Evolutionary conservation across 37 sponge, comb jelly and placozoan genomes (phyloP), one percentile per base, ranked within the genome.

Genomic region (Eunapius fragilis): DNA sequence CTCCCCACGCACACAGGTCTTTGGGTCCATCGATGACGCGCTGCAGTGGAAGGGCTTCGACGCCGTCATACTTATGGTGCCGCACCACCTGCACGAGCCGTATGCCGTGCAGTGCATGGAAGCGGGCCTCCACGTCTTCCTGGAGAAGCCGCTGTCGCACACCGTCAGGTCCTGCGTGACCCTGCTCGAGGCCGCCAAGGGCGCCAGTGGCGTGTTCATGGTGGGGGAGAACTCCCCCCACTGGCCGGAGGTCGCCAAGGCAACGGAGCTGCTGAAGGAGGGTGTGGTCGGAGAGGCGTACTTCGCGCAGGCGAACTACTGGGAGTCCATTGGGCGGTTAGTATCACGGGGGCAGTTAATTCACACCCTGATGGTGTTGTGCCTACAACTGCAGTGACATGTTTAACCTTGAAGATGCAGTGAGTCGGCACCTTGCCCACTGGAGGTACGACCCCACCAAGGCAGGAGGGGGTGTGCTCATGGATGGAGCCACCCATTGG

Each of bases 241-340:
- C 77, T 89, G 90, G 90, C 90, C 90, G 22, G 90, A 89, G 84
- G 86, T 89, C 3, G 69, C 35, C 27, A 84, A 89, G n/a, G 85
- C 81, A 14, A 85, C 35, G 27, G 68, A 89, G 68, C 26, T 85
- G 81, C 72, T 89, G 25, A 79, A 79, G 14, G 67, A 37, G 0
- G 90, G 69, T 2, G 69, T n/a, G 5, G 85, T 89, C 37, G 90
- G 90, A 9, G 45, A 71, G 27, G 70, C 84, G 31, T 85, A 85
- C 76, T 89, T 37, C 85, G 86, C 81, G 10, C 38, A 85, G 31
- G 81, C 82, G 19, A 78, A 84, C 80, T 89, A 89, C 86, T 89
- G 90, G 90, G 90, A 89, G 37, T 78, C 86, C 12, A 48, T 78
- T 34, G 86, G 86, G 26, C 31, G 26, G 79, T 38, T 41, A 41